A percentile compares a stretch with the other conserved stretches of the same genome.
phyloP scores from a whole-genome alignment of 2,888 invertebrate genomes.

The Tetragonula carbonaria region DNA sequence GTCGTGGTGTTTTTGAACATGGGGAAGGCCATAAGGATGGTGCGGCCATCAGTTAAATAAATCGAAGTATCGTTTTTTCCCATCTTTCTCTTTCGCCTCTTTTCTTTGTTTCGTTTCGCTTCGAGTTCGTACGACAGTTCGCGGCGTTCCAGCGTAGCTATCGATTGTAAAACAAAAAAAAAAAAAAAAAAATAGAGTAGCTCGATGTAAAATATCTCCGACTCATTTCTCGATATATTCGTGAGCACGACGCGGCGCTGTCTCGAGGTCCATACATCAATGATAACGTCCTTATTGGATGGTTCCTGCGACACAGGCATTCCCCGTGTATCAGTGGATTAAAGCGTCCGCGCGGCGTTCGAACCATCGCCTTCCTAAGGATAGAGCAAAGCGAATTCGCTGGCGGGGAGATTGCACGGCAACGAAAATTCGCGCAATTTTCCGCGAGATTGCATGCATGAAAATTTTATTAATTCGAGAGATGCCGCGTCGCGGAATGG shows the following conservation, averaged over 20 bases:
- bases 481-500: not conserved
- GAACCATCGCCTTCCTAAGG: conserved; percentile 2
- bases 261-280: conserved; percentile 39
- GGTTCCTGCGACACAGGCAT: conserved; percentile 27
- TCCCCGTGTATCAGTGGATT: conserved; percentile 33
- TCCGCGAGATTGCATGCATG: conserved; percentile 14
- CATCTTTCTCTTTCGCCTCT: not conserved
- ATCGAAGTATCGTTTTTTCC: conserved; percentile 5
- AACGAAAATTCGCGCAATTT: conserved; percentile 31
- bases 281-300: conserved; percentile 59
- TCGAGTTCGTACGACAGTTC: not conserved
- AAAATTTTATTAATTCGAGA: conserved; percentile 35
- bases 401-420: not conserved
- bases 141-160: not conserved
- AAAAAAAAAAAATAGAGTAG: not conserved
- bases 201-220: conserved; percentile 34
- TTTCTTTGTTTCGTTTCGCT: not conserved
- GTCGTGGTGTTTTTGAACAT: not conserved
- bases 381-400: conserved; percentile 15
- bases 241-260: conserved; percentile 14
- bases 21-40: no score
- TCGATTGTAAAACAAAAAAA: not conserved
- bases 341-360: conserved; percentile 50
- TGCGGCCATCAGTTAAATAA: conserved; percentile 16
- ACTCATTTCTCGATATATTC: conserved; percentile 40